phyloP scores from a whole-genome alignment of 1,140 invertebrate species.

The Cotesia chilonis region DNA sequence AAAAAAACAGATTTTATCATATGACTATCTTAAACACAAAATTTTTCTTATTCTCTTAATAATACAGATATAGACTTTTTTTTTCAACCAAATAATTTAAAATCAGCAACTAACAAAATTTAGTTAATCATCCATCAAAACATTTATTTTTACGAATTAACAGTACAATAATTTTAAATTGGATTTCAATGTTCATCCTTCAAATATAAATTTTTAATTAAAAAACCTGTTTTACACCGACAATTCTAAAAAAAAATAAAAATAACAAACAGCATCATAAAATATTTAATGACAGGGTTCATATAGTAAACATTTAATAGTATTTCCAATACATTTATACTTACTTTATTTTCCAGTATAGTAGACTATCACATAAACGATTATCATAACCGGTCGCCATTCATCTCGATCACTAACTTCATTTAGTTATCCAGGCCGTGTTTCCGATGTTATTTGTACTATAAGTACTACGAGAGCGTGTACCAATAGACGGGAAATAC shows the following conservation, averaged over 20 bases:
- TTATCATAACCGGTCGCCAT: conserved; percentile 39
- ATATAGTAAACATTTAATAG: conserved; percentile 11
- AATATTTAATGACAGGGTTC: conserved; percentile 9
- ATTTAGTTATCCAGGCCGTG: conserved; percentile 31
- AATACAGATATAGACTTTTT: too few species aligned
- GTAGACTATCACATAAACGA: not conserved
- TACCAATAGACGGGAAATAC: conserved; percentile 34
- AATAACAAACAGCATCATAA: not conserved
- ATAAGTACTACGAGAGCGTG: not conserved
- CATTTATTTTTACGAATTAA: conserved; percentile 7
- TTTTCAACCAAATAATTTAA: too few species aligned
- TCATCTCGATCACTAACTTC: conserved; percentile 26
- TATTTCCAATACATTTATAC: not conserved
- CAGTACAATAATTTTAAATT: not conserved
- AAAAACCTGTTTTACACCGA: conserved; percentile 5
- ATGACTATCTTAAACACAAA: too few species aligned
- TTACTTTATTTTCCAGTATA: conserved; percentile 2
- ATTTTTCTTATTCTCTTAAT: too few species aligned
- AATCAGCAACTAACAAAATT: too few species aligned
- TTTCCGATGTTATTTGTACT: conserved; percentile 5
- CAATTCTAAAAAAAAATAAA: not conserved
- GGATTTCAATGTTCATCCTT: not conserved
- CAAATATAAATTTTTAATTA: not conserved
- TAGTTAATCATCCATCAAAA: not conserved
- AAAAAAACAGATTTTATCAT: too few species aligned